Conservation (phyloP, 2,888 invertebrate species). For the Lasioglossum villosulum region DNA sequence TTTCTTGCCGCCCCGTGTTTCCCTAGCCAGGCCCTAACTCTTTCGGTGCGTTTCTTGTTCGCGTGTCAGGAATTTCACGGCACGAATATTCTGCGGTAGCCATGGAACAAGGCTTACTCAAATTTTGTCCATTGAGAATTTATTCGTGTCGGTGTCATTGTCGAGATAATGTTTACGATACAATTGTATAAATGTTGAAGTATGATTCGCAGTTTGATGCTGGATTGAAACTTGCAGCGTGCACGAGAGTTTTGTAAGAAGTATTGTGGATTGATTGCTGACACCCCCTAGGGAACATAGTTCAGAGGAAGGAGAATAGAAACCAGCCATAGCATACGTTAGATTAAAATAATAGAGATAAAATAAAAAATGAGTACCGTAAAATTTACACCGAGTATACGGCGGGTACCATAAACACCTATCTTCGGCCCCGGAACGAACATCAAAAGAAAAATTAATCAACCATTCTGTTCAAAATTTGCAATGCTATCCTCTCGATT, state of each 20-base stretch:
- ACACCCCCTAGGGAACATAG: neutral
- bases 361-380: conserved; percentile 72
- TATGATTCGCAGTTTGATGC: neutral
- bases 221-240: neutral
- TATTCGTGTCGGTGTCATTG: neutral
- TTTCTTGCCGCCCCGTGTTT: conserved; percentile 41
- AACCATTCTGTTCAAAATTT: neutral
- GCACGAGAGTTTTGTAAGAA: conserved; percentile 14
- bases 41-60: neutral
- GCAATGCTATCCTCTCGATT: neutral
- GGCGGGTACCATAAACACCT: conserved; percentile 74
- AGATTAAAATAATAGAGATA: conserved; percentile 12
- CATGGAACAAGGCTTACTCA: too few relatives aligned
- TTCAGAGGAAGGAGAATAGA: conserved; percentile 17
- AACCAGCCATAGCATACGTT: conserved; percentile 31
- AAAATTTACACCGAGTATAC: conserved; percentile 71
- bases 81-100: too few relatives aligned
- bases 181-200: neutral
- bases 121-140: too few relatives aligned
- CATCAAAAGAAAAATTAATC: conserved; percentile 59
- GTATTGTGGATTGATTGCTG: conserved; percentile 13
- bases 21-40: neutral
- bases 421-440: conserved; percentile 68
- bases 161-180: neutral
- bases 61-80: too few relatives aligned